Evolutionary conservation across 2,797 vertebrate species (phyloP).

Genomic region (Eulemur albifrons): DNA sequence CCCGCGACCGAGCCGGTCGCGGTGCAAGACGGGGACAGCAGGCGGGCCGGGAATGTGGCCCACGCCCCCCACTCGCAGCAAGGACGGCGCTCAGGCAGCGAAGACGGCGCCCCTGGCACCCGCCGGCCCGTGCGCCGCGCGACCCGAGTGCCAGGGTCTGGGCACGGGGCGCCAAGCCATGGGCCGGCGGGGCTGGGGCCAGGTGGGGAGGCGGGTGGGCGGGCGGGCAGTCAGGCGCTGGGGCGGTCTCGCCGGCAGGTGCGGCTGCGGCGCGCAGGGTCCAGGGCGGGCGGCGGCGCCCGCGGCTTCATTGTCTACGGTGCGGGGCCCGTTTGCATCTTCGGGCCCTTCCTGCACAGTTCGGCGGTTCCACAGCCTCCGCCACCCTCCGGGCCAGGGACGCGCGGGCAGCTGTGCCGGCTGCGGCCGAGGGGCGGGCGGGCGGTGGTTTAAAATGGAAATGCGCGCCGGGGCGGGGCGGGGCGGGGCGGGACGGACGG

Average conservation of each 20-base stretch:
- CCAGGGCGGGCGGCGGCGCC: slow-evolving; percentile 34
- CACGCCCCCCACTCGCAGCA: slow-evolving; percentile 34
- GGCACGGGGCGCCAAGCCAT: slow-evolving; percentile 48
- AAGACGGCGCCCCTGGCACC: not conserved
- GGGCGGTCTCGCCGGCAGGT: slow-evolving; percentile 50
- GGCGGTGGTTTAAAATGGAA: slow-evolving; percentile 61
- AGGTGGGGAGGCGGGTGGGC: not conserved
- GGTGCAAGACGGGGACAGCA: not conserved
- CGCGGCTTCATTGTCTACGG: slow-evolving; percentile 58
- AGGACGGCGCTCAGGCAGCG: slow-evolving; percentile 14
- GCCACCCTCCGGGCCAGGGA: not conserved
- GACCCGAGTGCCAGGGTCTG: slow-evolving; percentile 38
- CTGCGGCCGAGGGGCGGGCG: not conserved
- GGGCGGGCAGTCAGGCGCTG: slow-evolving; percentile 37
- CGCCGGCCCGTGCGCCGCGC: slow-evolving; percentile 30
- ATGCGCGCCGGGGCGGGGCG: slow-evolving; percentile 52
- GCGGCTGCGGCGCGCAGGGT: slow-evolving; percentile 34
- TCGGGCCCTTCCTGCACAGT: not conserved
- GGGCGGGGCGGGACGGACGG: not conserved
- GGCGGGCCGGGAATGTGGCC: not conserved
- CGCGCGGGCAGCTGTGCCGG: not conserved
- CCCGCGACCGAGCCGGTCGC: not conserved
- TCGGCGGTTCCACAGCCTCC: not conserved
- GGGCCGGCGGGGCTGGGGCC: not conserved
- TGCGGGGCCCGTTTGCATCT: not conserved